phyloP scores from a whole-genome alignment of 2,888 invertebrate genomes.

The Apamea crenata region DNA sequence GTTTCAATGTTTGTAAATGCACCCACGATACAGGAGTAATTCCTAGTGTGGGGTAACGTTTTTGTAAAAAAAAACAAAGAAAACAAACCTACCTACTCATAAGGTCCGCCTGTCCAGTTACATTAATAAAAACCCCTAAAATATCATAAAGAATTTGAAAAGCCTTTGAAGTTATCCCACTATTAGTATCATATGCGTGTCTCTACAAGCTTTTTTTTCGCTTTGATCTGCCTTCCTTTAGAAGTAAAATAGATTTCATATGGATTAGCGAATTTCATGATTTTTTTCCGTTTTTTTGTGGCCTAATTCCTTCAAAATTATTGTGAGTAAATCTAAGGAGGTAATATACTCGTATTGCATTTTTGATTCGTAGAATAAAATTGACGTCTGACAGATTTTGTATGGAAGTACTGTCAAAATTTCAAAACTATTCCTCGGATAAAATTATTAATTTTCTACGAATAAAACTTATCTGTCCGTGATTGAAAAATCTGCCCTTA shows the following conservation, averaged over 20 bases:
- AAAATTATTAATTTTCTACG: no score
- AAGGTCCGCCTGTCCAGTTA: not conserved
- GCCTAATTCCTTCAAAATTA: not conserved
- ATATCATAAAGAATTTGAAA: conserved; percentile 17
- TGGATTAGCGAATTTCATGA: not conserved
- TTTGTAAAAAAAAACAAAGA: no score
- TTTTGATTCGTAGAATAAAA: no score
- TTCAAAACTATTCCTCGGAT: no score
- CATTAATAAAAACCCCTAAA: not conserved
- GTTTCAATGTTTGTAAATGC: no score
- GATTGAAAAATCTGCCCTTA: not conserved
- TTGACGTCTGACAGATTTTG: no score
- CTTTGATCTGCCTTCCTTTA: conserved; percentile 37
- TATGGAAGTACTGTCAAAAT: no score
- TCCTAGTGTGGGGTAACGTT: no score
- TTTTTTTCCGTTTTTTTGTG: not conserved
- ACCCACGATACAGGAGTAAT: no score
- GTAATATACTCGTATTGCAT: no score
- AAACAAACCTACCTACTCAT: not conserved
- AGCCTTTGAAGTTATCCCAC: conserved; percentile 35
- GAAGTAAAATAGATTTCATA: conserved; percentile 13
- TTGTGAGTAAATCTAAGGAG: not conserved
- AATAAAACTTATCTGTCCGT: no score
- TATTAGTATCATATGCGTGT: conserved; percentile 30
- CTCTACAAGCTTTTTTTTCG: conserved; percentile 24